Conservation (phyloP, 2,113 vertebrate species). For the Piaya cayana region DNA sequence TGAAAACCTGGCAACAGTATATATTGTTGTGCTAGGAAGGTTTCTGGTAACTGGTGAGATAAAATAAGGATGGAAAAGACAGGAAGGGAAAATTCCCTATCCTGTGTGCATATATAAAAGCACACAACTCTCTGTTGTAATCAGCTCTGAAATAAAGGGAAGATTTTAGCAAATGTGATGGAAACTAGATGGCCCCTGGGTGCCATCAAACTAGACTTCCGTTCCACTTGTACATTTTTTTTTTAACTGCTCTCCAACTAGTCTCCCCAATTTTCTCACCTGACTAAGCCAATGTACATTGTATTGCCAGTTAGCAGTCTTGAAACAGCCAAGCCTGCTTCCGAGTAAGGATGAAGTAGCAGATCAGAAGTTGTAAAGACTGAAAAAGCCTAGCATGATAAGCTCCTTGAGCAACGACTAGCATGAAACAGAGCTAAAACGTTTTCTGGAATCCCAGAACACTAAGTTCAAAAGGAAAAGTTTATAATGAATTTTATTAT, state of each 20-base stretch:
- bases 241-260: background rate
- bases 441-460: background rate
- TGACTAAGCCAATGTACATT: background rate
- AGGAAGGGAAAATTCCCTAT: background rate
- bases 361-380: background rate
- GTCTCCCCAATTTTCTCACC: background rate
- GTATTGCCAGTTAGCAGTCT: background rate
- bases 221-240: background rate
- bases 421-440: background rate
- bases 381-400: background rate
- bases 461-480: slow-evolving; percentile 1
- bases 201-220: background rate
- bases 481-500: background rate
- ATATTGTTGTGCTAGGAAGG: background rate
- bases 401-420: background rate
- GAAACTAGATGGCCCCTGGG: background rate
- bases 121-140: background rate
- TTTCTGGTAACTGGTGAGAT: background rate
- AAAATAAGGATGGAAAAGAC: background rate
- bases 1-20: background rate
- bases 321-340: background rate
- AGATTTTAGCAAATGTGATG: background rate
- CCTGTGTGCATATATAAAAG: background rate
- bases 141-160: background rate
- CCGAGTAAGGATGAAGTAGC: background rate